Evolutionary conservation across 2,113 vertebrate genomes (phyloP).

Genomic region (Myocastor coypus): DNA sequence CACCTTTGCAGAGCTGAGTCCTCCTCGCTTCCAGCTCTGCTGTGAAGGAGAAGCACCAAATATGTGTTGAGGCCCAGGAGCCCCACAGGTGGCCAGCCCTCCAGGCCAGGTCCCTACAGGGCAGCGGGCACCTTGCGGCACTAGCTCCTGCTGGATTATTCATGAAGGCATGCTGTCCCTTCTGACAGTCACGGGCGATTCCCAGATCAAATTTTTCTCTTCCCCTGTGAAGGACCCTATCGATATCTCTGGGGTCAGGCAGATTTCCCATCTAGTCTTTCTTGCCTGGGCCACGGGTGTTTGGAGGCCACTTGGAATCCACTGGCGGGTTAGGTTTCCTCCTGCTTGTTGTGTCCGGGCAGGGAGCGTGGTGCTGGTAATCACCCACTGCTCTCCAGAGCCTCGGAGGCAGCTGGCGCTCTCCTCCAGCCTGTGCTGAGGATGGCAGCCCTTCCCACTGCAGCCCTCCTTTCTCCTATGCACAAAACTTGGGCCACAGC

Average conservation of each 20-base stretch:
- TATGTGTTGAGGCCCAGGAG: neutral
- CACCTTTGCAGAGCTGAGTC: neutral
- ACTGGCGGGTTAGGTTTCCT: slow-evolving; percentile 69
- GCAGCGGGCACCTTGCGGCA: slow-evolving; percentile 41
- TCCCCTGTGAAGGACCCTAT: slow-evolving; percentile 76
- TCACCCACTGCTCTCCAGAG: slow-evolving; percentile 18
- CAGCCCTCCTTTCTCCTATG: neutral
- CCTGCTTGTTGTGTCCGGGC: slow-evolving; percentile 43
- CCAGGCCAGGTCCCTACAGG: neutral
- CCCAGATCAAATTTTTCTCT: slow-evolving; percentile 82
- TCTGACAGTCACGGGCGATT: slow-evolving; percentile 76
- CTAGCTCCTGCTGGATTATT: slow-evolving; percentile 79
- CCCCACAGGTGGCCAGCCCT: neutral
- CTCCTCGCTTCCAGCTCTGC: neutral
- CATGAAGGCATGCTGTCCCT: slow-evolving; percentile 70
- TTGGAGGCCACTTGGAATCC: slow-evolving; percentile 75
- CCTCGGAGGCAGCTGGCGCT: neutral
- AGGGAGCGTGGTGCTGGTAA: slow-evolving; percentile 53
- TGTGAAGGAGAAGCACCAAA: neutral
- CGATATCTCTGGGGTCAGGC: slow-evolving; percentile 76
- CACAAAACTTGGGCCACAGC: neutral
- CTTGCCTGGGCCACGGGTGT: slow-evolving; percentile 66
- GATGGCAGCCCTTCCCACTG: neutral
- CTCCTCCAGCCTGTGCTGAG: neutral
- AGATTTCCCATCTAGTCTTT: slow-evolving; percentile 78